These are phyloP conservation scores for Elysia crispata DNA, from an alignment of 2,888 invertebrate species.

Conservation along the genomic window DNA sequence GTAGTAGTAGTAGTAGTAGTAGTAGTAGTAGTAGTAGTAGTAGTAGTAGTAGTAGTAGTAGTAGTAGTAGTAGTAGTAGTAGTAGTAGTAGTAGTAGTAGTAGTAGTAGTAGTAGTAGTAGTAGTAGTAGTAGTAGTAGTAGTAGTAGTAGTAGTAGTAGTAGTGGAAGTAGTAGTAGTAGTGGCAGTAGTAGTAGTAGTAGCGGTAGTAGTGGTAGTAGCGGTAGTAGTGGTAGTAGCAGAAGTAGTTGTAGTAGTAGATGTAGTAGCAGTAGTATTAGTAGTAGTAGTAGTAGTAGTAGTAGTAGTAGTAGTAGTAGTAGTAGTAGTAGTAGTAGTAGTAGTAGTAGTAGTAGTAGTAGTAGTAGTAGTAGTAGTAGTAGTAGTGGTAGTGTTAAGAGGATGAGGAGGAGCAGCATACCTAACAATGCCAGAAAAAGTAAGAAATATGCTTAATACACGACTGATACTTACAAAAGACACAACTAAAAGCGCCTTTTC, in stretches of 20 bases:
- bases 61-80: conserved; percentile 9
- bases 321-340: conserved; percentile 9
- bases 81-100: conserved; percentile 9
- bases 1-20: conserved; percentile 9
- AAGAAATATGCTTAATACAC: no score
- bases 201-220: background rate
- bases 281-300: conserved; percentile 9
- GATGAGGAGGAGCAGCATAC: no score
- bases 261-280: background rate
- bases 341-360: conserved; percentile 9
- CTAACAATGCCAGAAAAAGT: no score
- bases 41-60: conserved; percentile 9
- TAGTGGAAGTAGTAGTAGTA: background rate
- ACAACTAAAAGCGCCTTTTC: no score
- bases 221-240: background rate
- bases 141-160: no score
- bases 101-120: no score
- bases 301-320: conserved; percentile 9
- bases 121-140: no score
- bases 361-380: conserved; percentile 9
- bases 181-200: background rate
- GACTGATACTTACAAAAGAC: no score
- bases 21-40: conserved; percentile 9
- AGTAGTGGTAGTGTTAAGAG: no score
- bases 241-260: background rate